Conservation (phyloP, 2,888 invertebrate genomes). For the Lypha dubia region DNA sequence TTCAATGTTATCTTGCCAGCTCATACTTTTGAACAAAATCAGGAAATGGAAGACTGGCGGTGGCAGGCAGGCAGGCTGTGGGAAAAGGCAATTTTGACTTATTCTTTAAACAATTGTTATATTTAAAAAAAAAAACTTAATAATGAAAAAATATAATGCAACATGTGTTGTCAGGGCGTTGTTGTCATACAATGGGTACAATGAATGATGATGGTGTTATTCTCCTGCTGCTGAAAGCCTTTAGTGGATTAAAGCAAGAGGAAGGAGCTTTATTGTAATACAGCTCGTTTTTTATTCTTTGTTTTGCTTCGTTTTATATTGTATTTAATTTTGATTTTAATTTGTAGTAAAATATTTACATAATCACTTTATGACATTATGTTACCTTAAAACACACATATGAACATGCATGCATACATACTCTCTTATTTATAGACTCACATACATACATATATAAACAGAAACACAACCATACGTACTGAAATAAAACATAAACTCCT, state of each 20-base stretch:
- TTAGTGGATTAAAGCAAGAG: not conserved
- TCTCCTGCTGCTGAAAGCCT: conserved; percentile 30
- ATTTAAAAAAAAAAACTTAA: conserved; percentile 26
- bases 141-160: conserved; percentile 42
- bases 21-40: conserved; percentile 44
- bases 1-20: conserved; percentile 51
- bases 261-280: conserved; percentile 14
- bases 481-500: conserved; percentile 39
- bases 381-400: conserved; percentile 64
- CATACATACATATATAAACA: too few relatives aligned
- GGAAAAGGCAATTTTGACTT: conserved; percentile 52
- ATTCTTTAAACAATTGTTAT: conserved; percentile 56
- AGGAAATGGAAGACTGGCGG: not conserved
- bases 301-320: conserved; percentile 50
- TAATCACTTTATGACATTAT: conserved; percentile 81
- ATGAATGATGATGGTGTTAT: conserved; percentile 41
- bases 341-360: conserved; percentile 82
- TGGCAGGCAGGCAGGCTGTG: conserved; percentile 23
- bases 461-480: not conserved
- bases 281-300: conserved; percentile 2
- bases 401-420: not conserved
- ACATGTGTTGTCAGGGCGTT: conserved; percentile 63
- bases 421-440: not conserved
- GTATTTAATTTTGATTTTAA: conserved; percentile 81
- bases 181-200: conserved; percentile 24